Conservation (phyloP, 2,113 vertebrate species). For the Barbus barbus region DNA sequence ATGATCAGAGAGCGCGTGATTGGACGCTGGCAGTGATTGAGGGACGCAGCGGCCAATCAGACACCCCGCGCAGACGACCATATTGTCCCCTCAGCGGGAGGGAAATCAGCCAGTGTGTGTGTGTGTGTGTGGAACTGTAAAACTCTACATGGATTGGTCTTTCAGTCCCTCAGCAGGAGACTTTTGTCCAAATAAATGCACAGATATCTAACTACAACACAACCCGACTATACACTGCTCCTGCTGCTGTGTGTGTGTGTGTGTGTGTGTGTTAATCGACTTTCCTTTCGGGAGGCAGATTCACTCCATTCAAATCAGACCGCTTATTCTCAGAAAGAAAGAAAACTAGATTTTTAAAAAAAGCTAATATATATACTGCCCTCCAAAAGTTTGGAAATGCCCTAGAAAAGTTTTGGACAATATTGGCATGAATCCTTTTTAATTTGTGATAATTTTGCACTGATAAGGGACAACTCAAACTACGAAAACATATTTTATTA, state of each 20-base stretch:
- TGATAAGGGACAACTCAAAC: no score
- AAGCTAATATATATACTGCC: no score
- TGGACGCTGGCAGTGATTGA: conserved; percentile 51
- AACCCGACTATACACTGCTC: neutral
- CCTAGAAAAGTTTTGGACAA: no score
- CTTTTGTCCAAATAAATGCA: neutral
- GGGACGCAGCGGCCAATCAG: conserved; percentile 58
- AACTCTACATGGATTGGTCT: neutral
- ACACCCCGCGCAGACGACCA: conserved; percentile 59
- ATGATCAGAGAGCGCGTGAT: neutral
- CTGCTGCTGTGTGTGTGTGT: neutral
- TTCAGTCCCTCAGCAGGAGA: neutral
- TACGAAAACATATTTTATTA: no score
- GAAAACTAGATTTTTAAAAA: neutral
- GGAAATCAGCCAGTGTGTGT: neutral
- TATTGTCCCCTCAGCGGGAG: conserved; percentile 56
- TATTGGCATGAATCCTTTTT: no score
- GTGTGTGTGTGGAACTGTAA: neutral
- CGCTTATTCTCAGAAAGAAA: neutral
- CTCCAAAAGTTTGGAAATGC: no score
- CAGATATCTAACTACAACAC: neutral
- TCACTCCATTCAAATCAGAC: neutral
- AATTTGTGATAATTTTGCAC: no score
- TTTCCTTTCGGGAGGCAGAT: neutral
- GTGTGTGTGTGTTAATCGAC: neutral